Conservation (phyloP, 2,797 vertebrate genomes). For the Phylloscopus collybita region DNA sequence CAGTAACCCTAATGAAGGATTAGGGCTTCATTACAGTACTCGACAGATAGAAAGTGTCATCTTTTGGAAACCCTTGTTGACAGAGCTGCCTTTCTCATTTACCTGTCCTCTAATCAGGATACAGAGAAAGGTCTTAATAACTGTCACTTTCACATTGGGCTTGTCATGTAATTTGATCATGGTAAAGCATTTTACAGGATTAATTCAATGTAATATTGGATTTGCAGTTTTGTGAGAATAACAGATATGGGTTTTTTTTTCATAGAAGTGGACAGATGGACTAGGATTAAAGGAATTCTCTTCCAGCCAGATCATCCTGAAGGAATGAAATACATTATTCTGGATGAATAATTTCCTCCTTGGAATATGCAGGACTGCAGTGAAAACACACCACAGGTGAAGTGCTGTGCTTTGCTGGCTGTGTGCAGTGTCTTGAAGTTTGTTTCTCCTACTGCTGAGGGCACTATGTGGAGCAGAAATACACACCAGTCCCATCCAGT, state of each 20-base stretch:
- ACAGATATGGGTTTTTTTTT: background rate
- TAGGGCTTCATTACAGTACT: background rate
- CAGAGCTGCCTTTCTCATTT: background rate
- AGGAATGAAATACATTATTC: background rate
- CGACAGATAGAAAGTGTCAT: background rate
- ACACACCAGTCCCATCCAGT: background rate
- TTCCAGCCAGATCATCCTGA: background rate
- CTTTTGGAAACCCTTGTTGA: background rate
- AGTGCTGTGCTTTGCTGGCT: background rate
- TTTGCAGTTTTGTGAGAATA: background rate
- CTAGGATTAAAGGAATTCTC: background rate
- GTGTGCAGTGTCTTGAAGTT: background rate
- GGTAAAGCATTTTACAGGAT: background rate
- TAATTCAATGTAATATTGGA: background rate
- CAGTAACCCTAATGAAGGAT: background rate
- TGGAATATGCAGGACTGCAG: background rate
- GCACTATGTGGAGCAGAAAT: background rate
- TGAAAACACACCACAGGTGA: background rate
- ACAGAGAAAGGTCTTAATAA: background rate
- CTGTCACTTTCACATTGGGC: background rate
- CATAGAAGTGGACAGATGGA: background rate
- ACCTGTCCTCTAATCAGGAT: conserved; percentile 8
- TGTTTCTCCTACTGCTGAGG: background rate
- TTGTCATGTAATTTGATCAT: background rate
- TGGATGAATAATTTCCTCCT: background rate